Evolutionary conservation across 2,797 vertebrate genomes (phyloP).

Genomic region (Lithobates sylvaticus): DNA sequence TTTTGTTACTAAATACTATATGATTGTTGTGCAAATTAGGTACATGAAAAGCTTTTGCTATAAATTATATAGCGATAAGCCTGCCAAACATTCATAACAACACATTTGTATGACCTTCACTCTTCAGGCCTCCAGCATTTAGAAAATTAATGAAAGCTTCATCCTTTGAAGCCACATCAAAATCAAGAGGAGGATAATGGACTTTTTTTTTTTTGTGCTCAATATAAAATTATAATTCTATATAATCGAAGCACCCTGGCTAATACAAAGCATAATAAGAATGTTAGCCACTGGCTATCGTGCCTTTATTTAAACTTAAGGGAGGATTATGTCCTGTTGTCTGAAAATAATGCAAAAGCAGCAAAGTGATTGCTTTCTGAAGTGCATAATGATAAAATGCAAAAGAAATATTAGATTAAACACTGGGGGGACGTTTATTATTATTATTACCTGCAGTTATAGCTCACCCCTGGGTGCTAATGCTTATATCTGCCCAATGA

Average conservation of each 20-base stretch:
- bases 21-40: constrained; percentile 10
- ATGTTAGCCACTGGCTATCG: not conserved
- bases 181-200: not conserved
- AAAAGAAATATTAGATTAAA: no score
- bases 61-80: constrained; percentile 20
- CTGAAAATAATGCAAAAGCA: no score
- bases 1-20: not conserved
- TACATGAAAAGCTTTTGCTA: constrained; percentile 15
- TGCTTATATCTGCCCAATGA: no score
- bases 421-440: no score
- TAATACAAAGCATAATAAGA: not conserved
- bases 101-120: constrained; percentile 24
- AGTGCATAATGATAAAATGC: no score
- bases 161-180: constrained; percentile 21
- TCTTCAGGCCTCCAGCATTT: constrained; percentile 21
- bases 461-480: no score
- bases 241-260: not conserved
- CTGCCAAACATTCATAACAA: constrained; percentile 26
- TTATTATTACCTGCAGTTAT: no score
- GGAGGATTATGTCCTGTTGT: no score
- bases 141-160: constrained; percentile 9
- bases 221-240: constrained; percentile 2
- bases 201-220: not conserved
- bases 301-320: constrained; percentile 1
- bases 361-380: no score